Base-by-base conservation (phyloP, 2,888 invertebrate species). In the Oscheius sp. region DNA sequence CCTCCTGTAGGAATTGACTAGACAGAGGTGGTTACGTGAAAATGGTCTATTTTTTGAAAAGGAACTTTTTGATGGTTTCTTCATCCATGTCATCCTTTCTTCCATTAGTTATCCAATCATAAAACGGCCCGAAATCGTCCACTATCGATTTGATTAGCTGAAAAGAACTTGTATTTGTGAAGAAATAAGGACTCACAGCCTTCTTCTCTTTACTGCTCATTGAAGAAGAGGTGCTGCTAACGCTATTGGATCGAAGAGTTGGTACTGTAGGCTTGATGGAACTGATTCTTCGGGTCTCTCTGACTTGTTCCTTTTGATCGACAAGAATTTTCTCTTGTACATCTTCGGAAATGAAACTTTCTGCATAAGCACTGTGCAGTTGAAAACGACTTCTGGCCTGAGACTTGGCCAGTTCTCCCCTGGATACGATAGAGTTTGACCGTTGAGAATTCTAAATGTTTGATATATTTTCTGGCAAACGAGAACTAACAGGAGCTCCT, bases 41-140 rank as follows among this genome's bases (percentile, higher is more conserved):
- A 42, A 7, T 42, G 42, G 42, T 3, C 60, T 66, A n/a, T 42
- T 73, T 74, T 35, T 78, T 70, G 75, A 76, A 76, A 21, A 77
- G 62, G 7, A 79, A 63, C 58, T 74, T 80, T 58, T 79, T 68
- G 33, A 80, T 80, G 2, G 72, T 78, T 42, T 77, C 76, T 47
- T 74, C 74, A 29, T 76, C 79, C 63, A 80, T 68, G 60, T 80
- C 80, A 21, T 80, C 76, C 9, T 74, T 75, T 47, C 74, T 59
- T n/a, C 80, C 79, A 74, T 80, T 80, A 32, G 65, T 73, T 1
- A 80, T 76, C 80, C 80, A 80, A 13, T 74, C 74, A 57, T 80
- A 80, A 58, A 79, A 80, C 7, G 80, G 80, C 9, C 76, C 77
- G 55, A 80, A 80, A 2, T 80, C 80, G 2, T 71, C 71, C 57